Base-by-base conservation (phyloP, 2,797 vertebrate species). In the Pristis pectinata region DNA sequence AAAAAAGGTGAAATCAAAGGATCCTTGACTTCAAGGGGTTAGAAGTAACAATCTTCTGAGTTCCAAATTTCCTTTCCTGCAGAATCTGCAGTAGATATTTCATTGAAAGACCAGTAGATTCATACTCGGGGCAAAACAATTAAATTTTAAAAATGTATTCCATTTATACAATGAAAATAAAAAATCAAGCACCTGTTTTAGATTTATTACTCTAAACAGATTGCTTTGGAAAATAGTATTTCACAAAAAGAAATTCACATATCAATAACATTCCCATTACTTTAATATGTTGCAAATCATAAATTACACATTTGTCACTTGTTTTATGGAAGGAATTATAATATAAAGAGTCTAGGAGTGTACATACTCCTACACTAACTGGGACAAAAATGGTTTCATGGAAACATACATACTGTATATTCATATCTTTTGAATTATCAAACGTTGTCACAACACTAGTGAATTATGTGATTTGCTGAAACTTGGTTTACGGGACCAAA, bases 1-100 rank as follows among this genome's bases (percentile, higher is more conserved):
- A 74, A 70, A 74, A 70, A 74, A 74, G 44, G 41, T 74, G 70
- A 74, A 94, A 76, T 94, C 92, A 94, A 94, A 94, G 27, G 70
- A 94, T 74, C 41, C 72, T 76, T 94, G 30, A 94, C 49, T 94
- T 91, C 24, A 74, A 76, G 44, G 37, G 13, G 30, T 94, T 94
- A 49, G 53, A 76, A 76, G 0, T 49, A 49, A 74, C 24, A n/a
- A 44, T 30, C 5, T 74, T 93, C 92, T 76, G 30, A 74, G 70
- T 44, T 94, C 15, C 27, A 72, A 74, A 53, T 24, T 30, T 34
- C 64, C 37, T 64, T 37, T 91, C 7, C 56, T 59, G 59, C 64
- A 64, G 9, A 67, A 30, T 11, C 4, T 49, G 41, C 41, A 94
- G 15, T 9, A 34, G 53, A 74, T 76, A 93, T 72, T 41, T 22